Conservation (phyloP, 2,113 vertebrate genomes). For the Lota lota region DNA sequence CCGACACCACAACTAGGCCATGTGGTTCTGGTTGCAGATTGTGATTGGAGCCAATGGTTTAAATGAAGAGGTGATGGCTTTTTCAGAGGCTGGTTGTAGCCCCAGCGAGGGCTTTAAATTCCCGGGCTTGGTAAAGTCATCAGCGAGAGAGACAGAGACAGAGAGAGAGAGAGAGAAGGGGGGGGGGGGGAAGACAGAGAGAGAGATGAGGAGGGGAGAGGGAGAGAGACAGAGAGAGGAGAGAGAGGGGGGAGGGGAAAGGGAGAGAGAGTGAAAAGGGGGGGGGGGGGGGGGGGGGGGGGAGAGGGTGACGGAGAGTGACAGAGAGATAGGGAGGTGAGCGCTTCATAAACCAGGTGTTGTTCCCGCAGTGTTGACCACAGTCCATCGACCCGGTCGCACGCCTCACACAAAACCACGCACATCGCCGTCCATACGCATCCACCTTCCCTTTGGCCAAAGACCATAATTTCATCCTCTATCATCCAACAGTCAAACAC, state of each 20-base stretch:
- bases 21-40: conserved; percentile 35
- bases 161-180: conserved; percentile 22
- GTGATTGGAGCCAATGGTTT: conserved; percentile 54
- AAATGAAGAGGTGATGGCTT: conserved; percentile 71
- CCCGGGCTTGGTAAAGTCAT: conserved; percentile 72
- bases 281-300: no score
- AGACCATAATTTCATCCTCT: no score
- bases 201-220: no score
- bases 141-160: conserved; percentile 42
- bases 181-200: neutral
- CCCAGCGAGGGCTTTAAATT: conserved; percentile 75
- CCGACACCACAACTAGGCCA: no score
- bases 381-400: no score
- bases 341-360: no score
- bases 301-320: no score
- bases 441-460: no score
- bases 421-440: no score
- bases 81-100: conserved; percentile 69
- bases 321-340: no score
- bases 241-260: conserved; percentile 3
- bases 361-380: no score
- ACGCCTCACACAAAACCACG: no score
- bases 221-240: neutral
- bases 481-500: neutral
- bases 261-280: neutral